Evolutionary conservation across 2,888 invertebrate species (phyloP), one percentile per base, ranked within the genome.

Genomic region (Papilio demoleus): DNA sequence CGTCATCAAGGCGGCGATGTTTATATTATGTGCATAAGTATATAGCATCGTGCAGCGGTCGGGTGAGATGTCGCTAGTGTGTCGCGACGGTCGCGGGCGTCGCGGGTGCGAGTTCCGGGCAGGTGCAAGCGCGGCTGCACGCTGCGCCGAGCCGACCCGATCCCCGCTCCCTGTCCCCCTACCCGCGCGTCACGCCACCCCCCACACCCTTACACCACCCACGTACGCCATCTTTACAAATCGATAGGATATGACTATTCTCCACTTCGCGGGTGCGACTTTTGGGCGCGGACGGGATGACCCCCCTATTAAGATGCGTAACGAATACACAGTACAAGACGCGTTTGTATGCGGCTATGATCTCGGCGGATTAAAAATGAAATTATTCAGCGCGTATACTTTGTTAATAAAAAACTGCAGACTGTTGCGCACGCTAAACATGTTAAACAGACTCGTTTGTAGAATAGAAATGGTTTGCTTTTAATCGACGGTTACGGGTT

Each of bases 161-260:
- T 84, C 84, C 84, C 77, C 76, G 67, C 83, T 84, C 85, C 83
- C 83, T 83, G 83, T 81, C 78, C 70, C 70, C 72, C 70, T 62
- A 70, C 79, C 80, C 78, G 79, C 80, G 77, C 80, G 77, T 80
- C 79, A 77, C 74, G 77, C 81, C 79, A 77, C 74, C 78, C 72
- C 80, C 75, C 78, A 74, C 74, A 73, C 79, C 78, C 66, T 38
- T 72, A 66, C 81, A 75, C 82, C 81, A 77, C 84, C 85, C 86
- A 84, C 86, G 84, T 82, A 84, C 90, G 88, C 92, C 93, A 90
- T 93, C 93, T 93, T 93, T 92, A 93, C 93, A 93, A 93, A 93
- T 93, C 93, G 93, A 93, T 93, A 93, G 93, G 92, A 93, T 93
- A 92, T 93, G 92, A 93, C 92, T 92, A 90, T 92, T 92, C 92